Evolutionary conservation across 2,113 vertebrate species (phyloP).

Genomic region (Pseudolaguvia tuberculata): DNA sequence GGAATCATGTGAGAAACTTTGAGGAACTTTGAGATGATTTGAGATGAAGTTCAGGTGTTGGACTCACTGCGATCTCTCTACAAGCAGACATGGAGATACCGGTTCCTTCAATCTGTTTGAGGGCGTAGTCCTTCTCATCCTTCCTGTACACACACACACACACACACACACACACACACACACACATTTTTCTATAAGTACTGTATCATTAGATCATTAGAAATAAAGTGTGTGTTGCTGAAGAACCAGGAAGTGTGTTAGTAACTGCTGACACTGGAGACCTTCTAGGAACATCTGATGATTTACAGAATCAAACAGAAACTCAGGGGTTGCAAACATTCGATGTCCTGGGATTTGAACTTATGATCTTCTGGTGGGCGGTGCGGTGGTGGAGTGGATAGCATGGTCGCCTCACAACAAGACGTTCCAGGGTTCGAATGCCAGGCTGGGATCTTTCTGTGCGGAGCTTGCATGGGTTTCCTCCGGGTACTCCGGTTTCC

Average conservation of each 20-base stretch:
- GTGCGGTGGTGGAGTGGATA: no score
- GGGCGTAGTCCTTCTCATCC: constrained; percentile 97
- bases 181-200: background rate
- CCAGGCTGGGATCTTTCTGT: no score
- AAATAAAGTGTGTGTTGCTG: no score
- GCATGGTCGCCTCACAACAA: no score
- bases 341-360: no score
- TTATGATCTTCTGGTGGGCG: no score
- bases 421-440: no score
- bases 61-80: constrained; percentile 98
- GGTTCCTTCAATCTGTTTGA: constrained; percentile 99
- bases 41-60: constrained; percentile 6
- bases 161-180: constrained; percentile 25
- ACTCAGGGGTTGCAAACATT: background rate
- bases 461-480: no score
- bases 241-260: no score
- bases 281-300: background rate
- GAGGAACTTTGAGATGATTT: background rate
- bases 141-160: constrained; percentile 74
- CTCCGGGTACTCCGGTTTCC: no score
- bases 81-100: constrained; percentile 99
- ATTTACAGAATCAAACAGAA: background rate
- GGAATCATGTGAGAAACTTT: background rate
- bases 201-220: no score
- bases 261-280: background rate